phyloP scores from a whole-genome alignment of 2,797 vertebrate species.

The Scleropages formosus region DNA sequence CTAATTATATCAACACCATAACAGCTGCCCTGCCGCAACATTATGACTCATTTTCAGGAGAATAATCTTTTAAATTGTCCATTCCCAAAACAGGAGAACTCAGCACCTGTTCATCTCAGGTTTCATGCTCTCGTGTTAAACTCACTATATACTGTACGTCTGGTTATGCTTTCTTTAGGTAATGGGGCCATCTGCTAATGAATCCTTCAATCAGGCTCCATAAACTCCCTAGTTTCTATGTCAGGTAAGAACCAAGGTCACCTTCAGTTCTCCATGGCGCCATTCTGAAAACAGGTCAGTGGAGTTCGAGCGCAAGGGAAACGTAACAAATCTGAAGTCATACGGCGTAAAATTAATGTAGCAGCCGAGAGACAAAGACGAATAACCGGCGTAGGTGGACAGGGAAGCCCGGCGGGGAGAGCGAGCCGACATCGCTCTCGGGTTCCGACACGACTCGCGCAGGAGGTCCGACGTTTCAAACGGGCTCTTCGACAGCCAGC shows the following conservation, averaged over 20 bases:
- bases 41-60: too few species aligned
- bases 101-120: too few species aligned
- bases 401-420: not conserved
- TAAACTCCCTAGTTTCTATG: not conserved
- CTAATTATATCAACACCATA: too few species aligned
- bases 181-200: too few species aligned
- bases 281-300: not conserved
- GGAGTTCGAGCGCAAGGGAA: not conserved
- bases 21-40: too few species aligned
- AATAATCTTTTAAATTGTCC: too few species aligned
- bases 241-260: not conserved
- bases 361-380: conserved; percentile 12
- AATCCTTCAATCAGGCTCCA: not conserved
- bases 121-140: too few species aligned
- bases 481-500: not conserved
- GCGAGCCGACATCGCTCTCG: not conserved
- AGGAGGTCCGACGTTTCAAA: not conserved
- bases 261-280: not conserved
- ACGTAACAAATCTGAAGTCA: too few species aligned
- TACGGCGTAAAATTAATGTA: not conserved
- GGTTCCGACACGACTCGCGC: too few species aligned
- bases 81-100: too few species aligned
- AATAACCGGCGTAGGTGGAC: not conserved
- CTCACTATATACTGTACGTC: not conserved
- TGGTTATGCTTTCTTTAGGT: not conserved